Evolutionary conservation across 2,888 invertebrate species (phyloP), one percentile per base, ranked within the genome.

Genomic region (Lochmaea crataegi): DNA sequence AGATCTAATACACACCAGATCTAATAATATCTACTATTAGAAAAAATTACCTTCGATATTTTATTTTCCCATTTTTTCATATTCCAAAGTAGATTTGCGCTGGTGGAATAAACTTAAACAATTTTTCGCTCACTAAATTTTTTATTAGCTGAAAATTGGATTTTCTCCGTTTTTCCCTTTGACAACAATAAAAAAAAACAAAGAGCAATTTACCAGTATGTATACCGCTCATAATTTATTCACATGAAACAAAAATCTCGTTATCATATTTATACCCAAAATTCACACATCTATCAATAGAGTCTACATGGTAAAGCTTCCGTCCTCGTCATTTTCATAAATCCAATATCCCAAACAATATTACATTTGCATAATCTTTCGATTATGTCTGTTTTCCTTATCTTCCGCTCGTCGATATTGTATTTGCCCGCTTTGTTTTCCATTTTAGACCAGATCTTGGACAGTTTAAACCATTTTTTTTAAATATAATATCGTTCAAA

Each of bases 321-420:
- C 83, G 82, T 82, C 82, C 82, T 82, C 83, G 82, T 82, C 83
- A 85, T 84, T 84, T 85, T 84, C 85, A 84, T 85, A 85, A 86
- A 86, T 86, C 85, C 86, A 86, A 86, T 86, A 86, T 85, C 84
- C 85, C 83, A 84, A 85, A 85, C 85, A 84, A 85, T 85, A 86
- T 86, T 85, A 83, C 85, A 86, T 86, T 86, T 86, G 82, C 86
- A 86, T 86, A 86, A 86, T 85, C 86, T 85, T 84, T 82, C 85
- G 84, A 84, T 85, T 85, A 85, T 82, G 80, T 80, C 79, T 75
- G 77, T 79, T 78, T 73, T 76, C 76, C 77, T 76, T 74, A 71
- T 75, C 75, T 67, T 68, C 76, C 74, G 61, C 71, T 68, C 73
- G 70, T 72, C 61, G 72, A 66, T 72, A 69, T 67, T 78, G 74